phyloP scores from a whole-genome alignment of 1,140 invertebrate genomes.

The Coenobita brevimanus region DNA sequence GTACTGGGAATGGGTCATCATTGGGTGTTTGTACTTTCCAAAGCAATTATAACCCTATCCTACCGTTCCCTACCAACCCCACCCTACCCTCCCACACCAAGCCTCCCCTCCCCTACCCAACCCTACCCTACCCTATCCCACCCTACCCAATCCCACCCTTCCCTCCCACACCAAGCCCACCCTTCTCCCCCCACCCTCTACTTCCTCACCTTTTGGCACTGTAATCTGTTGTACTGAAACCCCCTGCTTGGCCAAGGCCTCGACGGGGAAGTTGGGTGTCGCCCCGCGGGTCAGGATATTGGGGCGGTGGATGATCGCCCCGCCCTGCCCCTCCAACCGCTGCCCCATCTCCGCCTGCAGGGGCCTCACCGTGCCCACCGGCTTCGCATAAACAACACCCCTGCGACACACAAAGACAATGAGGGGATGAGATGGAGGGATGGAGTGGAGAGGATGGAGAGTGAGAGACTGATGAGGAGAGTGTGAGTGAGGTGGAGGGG shows the following conservation, averaged over 20 bases:
- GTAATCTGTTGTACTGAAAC: slow-evolving; percentile 96
- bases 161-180: neutral
- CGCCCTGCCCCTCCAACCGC: slow-evolving; percentile 68
- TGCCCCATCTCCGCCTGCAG: slow-evolving; percentile 76
- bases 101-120: neutral
- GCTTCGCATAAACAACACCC: slow-evolving; percentile 71
- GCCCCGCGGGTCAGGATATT: slow-evolving; percentile 49
- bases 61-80: neutral
- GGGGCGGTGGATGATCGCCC: slow-evolving; percentile 52
- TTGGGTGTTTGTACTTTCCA: too few species aligned
- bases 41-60: too few species aligned
- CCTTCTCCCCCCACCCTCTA: too few species aligned
- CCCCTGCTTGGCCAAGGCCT: slow-evolving; percentile 91
- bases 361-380: slow-evolving; percentile 77
- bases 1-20: too few species aligned
- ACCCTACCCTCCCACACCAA: neutral
- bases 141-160: neutral
- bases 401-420: slow-evolving; percentile 31
- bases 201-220: slow-evolving; percentile 80
- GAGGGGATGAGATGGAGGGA: neutral
- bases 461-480: too few species aligned
- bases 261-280: slow-evolving; percentile 75
- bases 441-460: too few species aligned
- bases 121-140: neutral
- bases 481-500: too few species aligned